Evolutionary conservation across 2,113 vertebrate genomes (phyloP).

Genomic region (Heterochromis multidens): DNA sequence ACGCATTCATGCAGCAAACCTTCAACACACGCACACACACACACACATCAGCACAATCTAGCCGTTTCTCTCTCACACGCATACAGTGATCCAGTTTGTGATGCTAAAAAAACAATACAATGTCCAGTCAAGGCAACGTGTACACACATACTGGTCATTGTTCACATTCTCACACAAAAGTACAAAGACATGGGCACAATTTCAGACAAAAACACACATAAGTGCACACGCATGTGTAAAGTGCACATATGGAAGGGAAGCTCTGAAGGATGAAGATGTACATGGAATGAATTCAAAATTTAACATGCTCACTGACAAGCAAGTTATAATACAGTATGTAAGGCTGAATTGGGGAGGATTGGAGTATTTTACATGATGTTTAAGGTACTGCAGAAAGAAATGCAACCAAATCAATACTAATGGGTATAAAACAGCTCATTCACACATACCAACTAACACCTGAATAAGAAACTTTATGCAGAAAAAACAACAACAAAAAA

Average conservation of each 20-base stretch:
- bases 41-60: constrained; percentile 20
- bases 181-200: constrained; percentile 39
- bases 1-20: constrained; percentile 30
- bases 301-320: neutral
- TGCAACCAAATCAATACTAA: constrained; percentile 17
- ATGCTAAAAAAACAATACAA: constrained; percentile 42
- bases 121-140: constrained; percentile 42
- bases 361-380: neutral
- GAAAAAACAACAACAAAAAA: neutral
- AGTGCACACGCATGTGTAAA: constrained; percentile 39
- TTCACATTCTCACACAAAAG: constrained; percentile 29
- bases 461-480: neutral
- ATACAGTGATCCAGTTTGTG: constrained; percentile 1
- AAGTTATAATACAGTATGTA: neutral
- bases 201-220: neutral
- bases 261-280: constrained; percentile 18
- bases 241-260: constrained; percentile 41
- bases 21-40: neutral
- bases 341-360: constrained; percentile 17
- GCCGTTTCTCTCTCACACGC: neutral
- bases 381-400: neutral
- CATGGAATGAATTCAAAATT: neutral
- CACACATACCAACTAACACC: neutral
- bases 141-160: constrained; percentile 38
- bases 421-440: neutral